Conservation (phyloP, 2,888 invertebrate species). For the Limenitis arthemis region DNA sequence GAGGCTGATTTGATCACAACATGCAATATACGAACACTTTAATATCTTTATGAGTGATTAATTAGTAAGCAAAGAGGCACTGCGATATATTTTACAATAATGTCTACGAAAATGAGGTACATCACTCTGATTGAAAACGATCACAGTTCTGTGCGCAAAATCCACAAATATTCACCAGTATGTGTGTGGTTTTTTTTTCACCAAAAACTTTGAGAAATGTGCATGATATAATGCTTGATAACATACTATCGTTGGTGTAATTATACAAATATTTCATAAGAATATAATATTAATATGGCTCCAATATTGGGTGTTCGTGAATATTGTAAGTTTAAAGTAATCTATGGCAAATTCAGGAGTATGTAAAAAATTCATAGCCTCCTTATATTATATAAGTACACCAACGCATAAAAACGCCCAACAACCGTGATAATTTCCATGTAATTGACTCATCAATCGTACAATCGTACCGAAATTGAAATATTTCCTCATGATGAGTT, state of each 20-base stretch:
- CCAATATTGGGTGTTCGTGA: no score
- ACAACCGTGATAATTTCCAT: slow-evolving; percentile 41
- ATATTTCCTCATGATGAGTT: slow-evolving; percentile 73
- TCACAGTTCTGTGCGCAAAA: slow-evolving; percentile 21
- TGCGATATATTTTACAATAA: slow-evolving; percentile 11
- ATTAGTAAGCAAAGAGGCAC: slow-evolving; percentile 25
- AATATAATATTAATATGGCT: no score
- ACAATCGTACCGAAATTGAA: slow-evolving; percentile 66
- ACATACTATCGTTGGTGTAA: slow-evolving; percentile 3
- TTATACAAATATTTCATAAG: background rate
- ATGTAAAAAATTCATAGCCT: background rate
- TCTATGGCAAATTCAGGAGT: background rate
- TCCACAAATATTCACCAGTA: no score
- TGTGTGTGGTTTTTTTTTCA: no score
- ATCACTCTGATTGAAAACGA: slow-evolving; percentile 29
- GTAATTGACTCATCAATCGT: slow-evolving; percentile 28
- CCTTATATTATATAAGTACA: background rate
- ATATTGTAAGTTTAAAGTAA: background rate
- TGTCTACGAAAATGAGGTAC: slow-evolving; percentile 11
- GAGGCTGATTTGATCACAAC: slow-evolving; percentile 42
- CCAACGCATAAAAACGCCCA: slow-evolving; percentile 4
- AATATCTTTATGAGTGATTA: slow-evolving; percentile 18
- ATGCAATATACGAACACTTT: slow-evolving; percentile 29
- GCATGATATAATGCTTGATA: background rate
- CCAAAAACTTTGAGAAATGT: background rate